These are phyloP conservation scores for Hippocampus guttulatus DNA, from an alignment of 2,113 vertebrate species.

Conservation along the genomic window DNA sequence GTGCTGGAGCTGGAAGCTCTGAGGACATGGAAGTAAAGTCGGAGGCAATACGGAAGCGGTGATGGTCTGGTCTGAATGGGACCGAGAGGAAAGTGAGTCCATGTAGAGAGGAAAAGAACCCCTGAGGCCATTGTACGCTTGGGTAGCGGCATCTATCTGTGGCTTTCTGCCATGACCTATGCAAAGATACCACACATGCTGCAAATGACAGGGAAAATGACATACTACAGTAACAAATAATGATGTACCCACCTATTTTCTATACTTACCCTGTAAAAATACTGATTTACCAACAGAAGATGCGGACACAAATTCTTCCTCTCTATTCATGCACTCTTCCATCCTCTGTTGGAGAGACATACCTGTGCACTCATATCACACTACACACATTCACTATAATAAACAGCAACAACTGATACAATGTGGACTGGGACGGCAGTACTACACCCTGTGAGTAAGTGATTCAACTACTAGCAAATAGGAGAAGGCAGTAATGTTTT, in stretches of 20 bases:
- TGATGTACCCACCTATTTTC: neutral
- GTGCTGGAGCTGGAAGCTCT: conserved; percentile 21
- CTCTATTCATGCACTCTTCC: conserved; percentile 34
- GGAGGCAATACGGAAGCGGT: conserved; percentile 17
- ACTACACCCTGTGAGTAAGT: neutral
- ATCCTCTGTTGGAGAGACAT: conserved; percentile 40
- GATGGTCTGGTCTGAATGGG: conserved; percentile 17
- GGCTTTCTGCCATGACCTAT: conserved; percentile 19
- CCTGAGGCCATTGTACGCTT: conserved; percentile 1
- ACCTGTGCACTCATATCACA: neutral
- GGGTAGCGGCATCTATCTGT: conserved; percentile 17
- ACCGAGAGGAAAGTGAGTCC: conserved; percentile 1
- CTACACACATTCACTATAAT: neutral
- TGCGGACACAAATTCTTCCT: conserved; percentile 17
- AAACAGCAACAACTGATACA: neutral
- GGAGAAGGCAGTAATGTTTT: too few species aligned
- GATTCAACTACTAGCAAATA: neutral
- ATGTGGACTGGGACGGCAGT: too few species aligned
- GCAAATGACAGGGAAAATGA: too few species aligned
- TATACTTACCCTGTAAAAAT: conserved; percentile 6
- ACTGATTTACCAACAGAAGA: conserved; percentile 17
- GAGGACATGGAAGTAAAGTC: conserved; percentile 15
- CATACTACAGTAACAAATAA: neutral
- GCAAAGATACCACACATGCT: neutral
- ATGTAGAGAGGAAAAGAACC: neutral